Evolutionary conservation across 2,113 vertebrate species (phyloP).

Genomic region (Atrichornis clamosus): DNA sequence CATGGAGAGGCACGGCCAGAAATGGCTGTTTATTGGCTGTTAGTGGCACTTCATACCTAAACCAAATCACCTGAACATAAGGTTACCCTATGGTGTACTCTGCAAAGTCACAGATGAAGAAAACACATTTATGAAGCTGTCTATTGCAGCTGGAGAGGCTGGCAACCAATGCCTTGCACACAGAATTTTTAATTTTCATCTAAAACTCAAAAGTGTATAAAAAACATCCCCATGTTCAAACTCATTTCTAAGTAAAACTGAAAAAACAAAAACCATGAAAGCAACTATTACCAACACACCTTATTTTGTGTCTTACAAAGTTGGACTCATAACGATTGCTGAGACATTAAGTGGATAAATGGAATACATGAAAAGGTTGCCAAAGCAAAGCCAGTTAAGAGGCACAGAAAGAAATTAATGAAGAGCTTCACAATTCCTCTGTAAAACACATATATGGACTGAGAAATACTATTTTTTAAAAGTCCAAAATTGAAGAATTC

Average conservation of each 20-base stretch:
- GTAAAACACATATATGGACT: background rate
- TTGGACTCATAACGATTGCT: background rate
- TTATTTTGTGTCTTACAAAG: background rate
- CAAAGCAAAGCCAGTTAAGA: background rate
- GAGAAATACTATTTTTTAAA: background rate
- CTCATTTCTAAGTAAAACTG: background rate
- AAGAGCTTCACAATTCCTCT: background rate
- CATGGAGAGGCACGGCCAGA: background rate
- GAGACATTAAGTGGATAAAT: background rate
- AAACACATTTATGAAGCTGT: background rate
- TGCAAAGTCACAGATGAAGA: background rate
- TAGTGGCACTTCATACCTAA: background rate
- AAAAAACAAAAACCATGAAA: background rate
- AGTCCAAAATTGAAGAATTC: background rate
- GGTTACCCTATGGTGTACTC: background rate
- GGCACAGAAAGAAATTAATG: background rate
- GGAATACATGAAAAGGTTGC: background rate
- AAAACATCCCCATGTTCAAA: background rate
- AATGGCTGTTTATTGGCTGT: background rate
- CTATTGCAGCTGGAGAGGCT: background rate
- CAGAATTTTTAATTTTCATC: background rate
- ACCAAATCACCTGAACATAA: background rate
- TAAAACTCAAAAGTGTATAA: background rate
- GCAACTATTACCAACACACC: background rate
- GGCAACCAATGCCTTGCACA: background rate